Percentiles rank a stretch among this genome's conserved stretches.
Conservation (phyloP, 1,140 invertebrate genomes). For the Temnothorax curvispinosus region DNA sequence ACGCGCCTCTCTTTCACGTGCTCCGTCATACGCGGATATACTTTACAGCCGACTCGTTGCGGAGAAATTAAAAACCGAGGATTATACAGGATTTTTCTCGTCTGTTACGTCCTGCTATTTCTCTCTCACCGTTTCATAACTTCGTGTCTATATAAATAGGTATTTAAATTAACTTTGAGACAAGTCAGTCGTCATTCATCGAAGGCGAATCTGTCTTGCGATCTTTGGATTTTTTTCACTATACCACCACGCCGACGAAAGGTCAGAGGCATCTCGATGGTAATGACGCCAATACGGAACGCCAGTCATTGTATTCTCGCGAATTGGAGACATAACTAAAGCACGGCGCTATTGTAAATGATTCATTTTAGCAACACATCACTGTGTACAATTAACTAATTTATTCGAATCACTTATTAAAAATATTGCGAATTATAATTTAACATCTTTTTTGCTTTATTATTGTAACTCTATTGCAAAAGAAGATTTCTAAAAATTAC, state of each 20-base stretch:
- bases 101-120: background rate
- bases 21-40: background rate
- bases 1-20: background rate
- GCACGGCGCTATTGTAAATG: background rate
- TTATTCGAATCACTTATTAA: background rate
- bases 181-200: slow-evolving; percentile 39
- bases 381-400: background rate
- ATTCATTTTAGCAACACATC: background rate
- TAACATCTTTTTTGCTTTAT: background rate
- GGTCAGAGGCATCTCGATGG: slow-evolving; percentile 36
- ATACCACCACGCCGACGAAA: background rate
- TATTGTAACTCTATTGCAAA: background rate
- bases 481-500: background rate
- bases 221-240: slow-evolving; percentile 51
- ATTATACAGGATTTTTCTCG: background rate
- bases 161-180: slow-evolving; percentile 58
- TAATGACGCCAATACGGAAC: slow-evolving; percentile 27
- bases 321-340: slow-evolving; percentile 2
- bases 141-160: slow-evolving; percentile 53
- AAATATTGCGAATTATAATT: background rate
- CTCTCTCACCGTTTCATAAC: background rate
- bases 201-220: slow-evolving; percentile 59
- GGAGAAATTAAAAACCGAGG: slow-evolving; percentile 29
- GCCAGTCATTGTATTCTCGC: background rate
- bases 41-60: background rate